Conservation (phyloP, 2,888 invertebrate genomes). For the Cantharis flavilabris region DNA sequence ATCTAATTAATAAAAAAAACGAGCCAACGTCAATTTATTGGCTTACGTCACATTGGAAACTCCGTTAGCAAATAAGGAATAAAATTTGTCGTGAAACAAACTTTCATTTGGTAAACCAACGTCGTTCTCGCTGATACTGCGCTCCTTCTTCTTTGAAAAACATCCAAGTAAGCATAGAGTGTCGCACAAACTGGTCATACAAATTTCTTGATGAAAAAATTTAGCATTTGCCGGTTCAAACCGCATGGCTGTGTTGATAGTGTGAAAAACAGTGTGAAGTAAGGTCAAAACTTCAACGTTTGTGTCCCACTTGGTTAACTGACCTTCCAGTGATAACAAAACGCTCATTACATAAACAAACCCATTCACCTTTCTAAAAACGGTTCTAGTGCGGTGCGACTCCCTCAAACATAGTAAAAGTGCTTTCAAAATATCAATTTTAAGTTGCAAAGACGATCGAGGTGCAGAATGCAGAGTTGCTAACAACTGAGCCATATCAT, state of each 20-base stretch:
- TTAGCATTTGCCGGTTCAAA: slow-evolving; percentile 99
- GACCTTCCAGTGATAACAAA: slow-evolving; percentile 88
- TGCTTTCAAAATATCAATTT: slow-evolving; percentile 89
- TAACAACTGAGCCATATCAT: slow-evolving; percentile 91
- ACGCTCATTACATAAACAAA: slow-evolving; percentile 98
- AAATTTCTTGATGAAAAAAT: slow-evolving; percentile 97
- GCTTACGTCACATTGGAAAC: slow-evolving; percentile 71
- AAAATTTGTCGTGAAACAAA: slow-evolving; percentile 59
- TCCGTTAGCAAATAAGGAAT: slow-evolving; percentile 77
- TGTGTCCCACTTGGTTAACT: slow-evolving; percentile 61
- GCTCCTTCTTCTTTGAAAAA: slow-evolving; percentile 61
- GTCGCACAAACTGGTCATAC: slow-evolving; percentile 91
- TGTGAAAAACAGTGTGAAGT: slow-evolving; percentile 89
- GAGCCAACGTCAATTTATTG: not conserved
- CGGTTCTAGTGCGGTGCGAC: slow-evolving; percentile 93
- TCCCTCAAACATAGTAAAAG: slow-evolving; percentile 88
- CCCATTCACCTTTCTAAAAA: slow-evolving; percentile 95
- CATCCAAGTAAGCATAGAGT: slow-evolving; percentile 91
- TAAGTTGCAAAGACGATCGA: slow-evolving; percentile 77
- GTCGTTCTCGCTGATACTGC: slow-evolving; percentile 44
- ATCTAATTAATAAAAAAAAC: not conserved
- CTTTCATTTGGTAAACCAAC: slow-evolving; percentile 29
- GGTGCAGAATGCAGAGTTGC: slow-evolving; percentile 92
- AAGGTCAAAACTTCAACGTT: slow-evolving; percentile 72
- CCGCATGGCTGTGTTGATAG: slow-evolving; percentile 95